Evolutionary conservation across 2,888 invertebrate genomes (phyloP).

Genomic region (Steinernema hermaphroditum): DNA sequence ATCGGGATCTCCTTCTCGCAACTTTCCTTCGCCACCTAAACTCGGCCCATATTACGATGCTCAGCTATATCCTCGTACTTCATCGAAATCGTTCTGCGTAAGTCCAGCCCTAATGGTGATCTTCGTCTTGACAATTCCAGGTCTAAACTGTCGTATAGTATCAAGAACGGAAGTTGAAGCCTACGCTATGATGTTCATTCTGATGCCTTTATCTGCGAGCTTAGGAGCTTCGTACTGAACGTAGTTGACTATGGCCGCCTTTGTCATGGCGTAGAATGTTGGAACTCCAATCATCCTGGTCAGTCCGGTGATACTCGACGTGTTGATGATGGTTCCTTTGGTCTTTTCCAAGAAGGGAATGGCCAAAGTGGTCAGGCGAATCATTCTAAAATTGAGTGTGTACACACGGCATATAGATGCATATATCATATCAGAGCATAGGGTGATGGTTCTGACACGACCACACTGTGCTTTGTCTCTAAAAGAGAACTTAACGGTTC

Average conservation of each 20-base stretch:
- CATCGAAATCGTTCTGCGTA: neutral
- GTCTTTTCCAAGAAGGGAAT: neutral
- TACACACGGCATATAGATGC: no score
- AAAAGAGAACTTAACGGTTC: no score
- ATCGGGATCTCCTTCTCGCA: neutral
- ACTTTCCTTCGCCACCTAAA: no score
- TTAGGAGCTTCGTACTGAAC: neutral
- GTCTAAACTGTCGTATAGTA: neutral
- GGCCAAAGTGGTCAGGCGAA: neutral
- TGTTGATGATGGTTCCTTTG: neutral
- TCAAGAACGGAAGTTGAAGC: neutral
- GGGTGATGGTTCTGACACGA: no score
- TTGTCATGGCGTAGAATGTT: neutral
- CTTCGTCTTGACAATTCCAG: neutral
- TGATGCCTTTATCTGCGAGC: neutral
- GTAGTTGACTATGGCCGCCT: neutral
- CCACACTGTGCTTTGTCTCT: no score
- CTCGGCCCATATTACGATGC: no score
- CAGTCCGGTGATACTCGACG: neutral
- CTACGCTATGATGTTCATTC: slow-evolving; percentile 1
- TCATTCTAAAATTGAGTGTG: neutral
- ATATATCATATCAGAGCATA: neutral
- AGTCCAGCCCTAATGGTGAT: no score
- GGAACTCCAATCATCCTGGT: neutral
- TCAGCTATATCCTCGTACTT: no score